phyloP scores from a whole-genome alignment of 2,888 invertebrate species.

The Diarsia rubi region DNA sequence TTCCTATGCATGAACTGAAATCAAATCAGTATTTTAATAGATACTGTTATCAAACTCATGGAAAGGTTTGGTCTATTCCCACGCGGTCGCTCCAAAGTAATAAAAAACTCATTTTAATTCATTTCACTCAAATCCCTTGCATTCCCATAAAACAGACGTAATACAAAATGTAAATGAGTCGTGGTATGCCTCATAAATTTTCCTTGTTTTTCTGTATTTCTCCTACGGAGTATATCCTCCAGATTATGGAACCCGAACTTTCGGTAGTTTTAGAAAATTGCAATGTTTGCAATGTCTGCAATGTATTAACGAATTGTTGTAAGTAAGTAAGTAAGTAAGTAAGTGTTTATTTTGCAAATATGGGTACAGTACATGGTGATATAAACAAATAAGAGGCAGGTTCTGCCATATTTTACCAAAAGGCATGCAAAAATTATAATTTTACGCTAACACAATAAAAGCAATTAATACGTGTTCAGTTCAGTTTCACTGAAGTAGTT shows the following conservation, averaged over 20 bases:
- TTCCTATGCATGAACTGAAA: neutral
- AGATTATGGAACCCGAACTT: neutral
- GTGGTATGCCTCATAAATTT: constrained; percentile 31
- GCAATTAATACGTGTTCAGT: no score
- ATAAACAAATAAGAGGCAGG: no score
- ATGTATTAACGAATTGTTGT: neutral
- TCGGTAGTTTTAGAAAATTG: neutral
- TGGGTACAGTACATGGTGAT: no score
- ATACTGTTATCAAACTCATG: neutral
- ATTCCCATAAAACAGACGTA: constrained; percentile 34
- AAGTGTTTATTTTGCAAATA: no score
- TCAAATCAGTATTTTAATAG: neutral
- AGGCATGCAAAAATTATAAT: no score
- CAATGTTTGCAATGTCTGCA: neutral
- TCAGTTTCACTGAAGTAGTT: no score
- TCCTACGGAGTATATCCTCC: neutral
- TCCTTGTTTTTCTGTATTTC: constrained; percentile 37
- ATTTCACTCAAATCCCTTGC: constrained; percentile 2
- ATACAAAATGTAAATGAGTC: constrained; percentile 42
- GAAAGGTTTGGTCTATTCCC: neutral
- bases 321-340: no score
- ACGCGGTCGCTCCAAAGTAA: no score
- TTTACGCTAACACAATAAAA: no score
- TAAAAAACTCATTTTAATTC: constrained; percentile 15
- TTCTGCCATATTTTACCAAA: no score